Base-by-base conservation (phyloP, 2,888 invertebrate genomes). In the Phlogophora meticulosa region DNA sequence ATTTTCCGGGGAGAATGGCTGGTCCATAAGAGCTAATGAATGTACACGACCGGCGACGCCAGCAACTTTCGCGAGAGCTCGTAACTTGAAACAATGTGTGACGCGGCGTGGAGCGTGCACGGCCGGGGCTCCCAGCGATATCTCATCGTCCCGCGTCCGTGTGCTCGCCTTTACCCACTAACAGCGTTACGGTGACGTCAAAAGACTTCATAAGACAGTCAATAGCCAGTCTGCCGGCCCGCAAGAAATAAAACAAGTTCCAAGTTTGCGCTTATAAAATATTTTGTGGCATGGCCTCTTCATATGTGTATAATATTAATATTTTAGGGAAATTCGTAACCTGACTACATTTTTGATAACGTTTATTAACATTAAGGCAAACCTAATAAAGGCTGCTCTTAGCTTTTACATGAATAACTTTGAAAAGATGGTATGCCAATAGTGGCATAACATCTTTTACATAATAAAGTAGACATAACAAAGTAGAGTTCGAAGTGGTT, bases 151-250 rank as follows among this genome's bases (percentile, higher is more conserved):
- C 56, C 60, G 55, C 71, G 59, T 67, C 56, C 60, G 43, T 73
- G 55, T 71, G 66, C 72, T 67, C 63, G 72, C 72, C 58, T 72
- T 66, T 59, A 58, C 22, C 70, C 78, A 51, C 72, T 82, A 85
- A 85, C 84, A 79, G 66, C 42, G 72, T 85, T 83, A 85, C 58
- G 49, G 68, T 57, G 58, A 58, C 63, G 59, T 72, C 80, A 74
- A 81, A 82, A 79, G 75, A 76, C 73, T 74, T 69, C 62, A 61
- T 46, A 53, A 61, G 70, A 58, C 46, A 59, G 65, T 59, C 81
- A 49, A 78, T 71, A 66, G 61, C 48, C 40, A 20, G 51, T 46
- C 51, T 52, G 58, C 56, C 22, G 20, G 48, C 20, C 28, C 9
- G 52, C n/a, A 45, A 60, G 63, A 53, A 49, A 71, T 56, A 71